phyloP scores from a whole-genome alignment of 2,113 vertebrate species.

The Deroptyus accipitrinus region DNA sequence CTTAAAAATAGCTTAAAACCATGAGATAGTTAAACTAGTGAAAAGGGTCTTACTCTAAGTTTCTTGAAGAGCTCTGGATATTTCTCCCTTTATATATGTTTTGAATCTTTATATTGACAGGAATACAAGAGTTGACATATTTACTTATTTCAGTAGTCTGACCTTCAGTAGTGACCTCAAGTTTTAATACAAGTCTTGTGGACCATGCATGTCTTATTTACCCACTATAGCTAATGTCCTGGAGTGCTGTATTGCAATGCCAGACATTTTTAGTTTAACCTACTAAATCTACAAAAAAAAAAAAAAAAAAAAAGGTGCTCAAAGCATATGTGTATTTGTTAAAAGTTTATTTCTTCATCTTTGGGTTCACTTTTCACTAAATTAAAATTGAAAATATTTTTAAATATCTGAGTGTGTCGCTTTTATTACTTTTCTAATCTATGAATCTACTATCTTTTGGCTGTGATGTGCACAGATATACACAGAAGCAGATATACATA shows the following conservation, averaged over 20 bases:
- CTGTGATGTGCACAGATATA: background rate
- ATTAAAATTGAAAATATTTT: background rate
- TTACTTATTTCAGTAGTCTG: background rate
- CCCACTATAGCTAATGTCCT: background rate
- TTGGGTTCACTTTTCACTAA: background rate
- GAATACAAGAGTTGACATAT: background rate
- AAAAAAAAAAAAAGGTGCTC: background rate
- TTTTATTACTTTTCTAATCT: background rate
- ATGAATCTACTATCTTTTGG: rapidly evolving
- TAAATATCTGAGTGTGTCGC: background rate
- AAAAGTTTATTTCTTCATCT: background rate
- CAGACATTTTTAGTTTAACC: background rate
- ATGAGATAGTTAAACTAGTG: background rate
- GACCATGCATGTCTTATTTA: background rate
- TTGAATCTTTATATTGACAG: background rate
- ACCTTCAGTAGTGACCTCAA: background rate
- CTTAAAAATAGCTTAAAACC: background rate
- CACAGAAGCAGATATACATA: too few species aligned
- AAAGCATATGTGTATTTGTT: background rate
- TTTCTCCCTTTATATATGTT: background rate
- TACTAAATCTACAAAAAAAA: background rate
- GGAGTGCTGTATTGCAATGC: background rate
- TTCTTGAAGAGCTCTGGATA: background rate
- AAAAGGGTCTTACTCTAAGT: background rate
- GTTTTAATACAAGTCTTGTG: background rate